Base-by-base conservation (phyloP, 2,797 vertebrate species). In the Podarcis siculus region DNA sequence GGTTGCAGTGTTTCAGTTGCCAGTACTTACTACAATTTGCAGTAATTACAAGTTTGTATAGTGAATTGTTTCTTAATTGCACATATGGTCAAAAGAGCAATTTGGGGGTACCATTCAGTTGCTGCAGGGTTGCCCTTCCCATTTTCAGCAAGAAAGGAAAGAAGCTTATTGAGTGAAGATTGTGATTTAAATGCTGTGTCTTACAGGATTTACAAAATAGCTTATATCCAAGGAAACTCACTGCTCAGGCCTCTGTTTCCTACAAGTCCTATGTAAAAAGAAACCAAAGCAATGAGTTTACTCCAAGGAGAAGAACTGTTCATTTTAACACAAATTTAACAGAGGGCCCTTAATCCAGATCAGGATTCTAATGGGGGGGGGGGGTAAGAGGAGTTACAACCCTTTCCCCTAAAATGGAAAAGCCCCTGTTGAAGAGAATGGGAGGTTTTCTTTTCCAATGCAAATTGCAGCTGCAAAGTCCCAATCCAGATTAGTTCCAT, bases 1-100 rank as follows among this genome's bases (percentile, higher is more conserved):
- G 94, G 93, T 90, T 85, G 86, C 95, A 95, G 89, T 84, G n/a
- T 95, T 95, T 96, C 90, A 96, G 94, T 97, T 97, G 94, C 92
- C 89, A 89, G 89, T 94, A 93, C 94, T 96, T 96, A 95, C 93
- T 91, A 96, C 91, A 96, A 96, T 97, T 97, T 97, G 91, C 92
- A 95, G 92, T 95, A 97, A 97, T 97, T 97, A 96, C 83, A 95
- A 95, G 93, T 96, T 97, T 96, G 95, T 96, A 96, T 94, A 97
- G 95, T 93, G 88, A 96, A 93, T 93, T 94, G 82, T 90, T 89
- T 94, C 93, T 95, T 97, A 97, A 97, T 95, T 97, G 96, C 94
- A 97, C 95, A 94, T 90, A 96, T 80, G 88, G 92, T 90, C 92
- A 95, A 96, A 96, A 95, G 93, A 97, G 96, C 93, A 96, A 96